These are phyloP conservation scores for Ataeniobius toweri DNA, from an alignment of 2,797 vertebrate genomes.

Conservation along the genomic window DNA sequence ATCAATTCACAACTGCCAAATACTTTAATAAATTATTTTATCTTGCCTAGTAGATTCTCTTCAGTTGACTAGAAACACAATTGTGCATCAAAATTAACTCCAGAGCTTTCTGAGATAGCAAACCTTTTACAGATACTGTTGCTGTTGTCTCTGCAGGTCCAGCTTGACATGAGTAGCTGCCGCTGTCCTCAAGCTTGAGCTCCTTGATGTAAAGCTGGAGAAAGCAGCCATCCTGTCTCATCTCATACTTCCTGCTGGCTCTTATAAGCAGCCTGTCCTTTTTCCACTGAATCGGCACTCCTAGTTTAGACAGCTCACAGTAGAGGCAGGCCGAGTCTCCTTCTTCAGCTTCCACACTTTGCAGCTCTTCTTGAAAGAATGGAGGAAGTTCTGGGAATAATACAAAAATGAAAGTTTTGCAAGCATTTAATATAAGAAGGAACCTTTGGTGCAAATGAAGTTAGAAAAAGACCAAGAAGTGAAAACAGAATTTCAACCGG, in stretches of 20 bases:
- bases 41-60: not conserved
- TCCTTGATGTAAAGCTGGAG: slow-evolving; percentile 84
- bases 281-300: slow-evolving; percentile 80
- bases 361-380: slow-evolving; percentile 83
- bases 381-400: slow-evolving; percentile 44
- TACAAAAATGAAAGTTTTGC: not conserved
- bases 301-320: slow-evolving; percentile 85
- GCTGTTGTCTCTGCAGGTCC: too few species aligned
- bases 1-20: not conserved
- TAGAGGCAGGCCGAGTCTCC: slow-evolving; percentile 76
- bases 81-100: too few species aligned
- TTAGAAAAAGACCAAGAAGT: not conserved
- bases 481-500: not conserved
- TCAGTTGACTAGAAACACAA: too few species aligned
- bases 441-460: not conserved
- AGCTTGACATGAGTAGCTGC: slow-evolving; percentile 69
- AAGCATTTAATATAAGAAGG: not conserved
- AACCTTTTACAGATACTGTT: too few species aligned
- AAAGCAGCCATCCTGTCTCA: slow-evolving; percentile 79
- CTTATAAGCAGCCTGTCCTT: slow-evolving; percentile 82
- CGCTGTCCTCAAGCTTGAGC: slow-evolving; percentile 85
- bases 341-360: slow-evolving; percentile 82
- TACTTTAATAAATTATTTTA: not conserved
- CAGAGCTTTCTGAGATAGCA: too few species aligned
- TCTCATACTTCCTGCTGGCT: slow-evolving; percentile 81